Evolutionary conservation across 2,113 vertebrate species (phyloP), one percentile per base, ranked within the genome.

Genomic region (Platichthys stellatus): DNA sequence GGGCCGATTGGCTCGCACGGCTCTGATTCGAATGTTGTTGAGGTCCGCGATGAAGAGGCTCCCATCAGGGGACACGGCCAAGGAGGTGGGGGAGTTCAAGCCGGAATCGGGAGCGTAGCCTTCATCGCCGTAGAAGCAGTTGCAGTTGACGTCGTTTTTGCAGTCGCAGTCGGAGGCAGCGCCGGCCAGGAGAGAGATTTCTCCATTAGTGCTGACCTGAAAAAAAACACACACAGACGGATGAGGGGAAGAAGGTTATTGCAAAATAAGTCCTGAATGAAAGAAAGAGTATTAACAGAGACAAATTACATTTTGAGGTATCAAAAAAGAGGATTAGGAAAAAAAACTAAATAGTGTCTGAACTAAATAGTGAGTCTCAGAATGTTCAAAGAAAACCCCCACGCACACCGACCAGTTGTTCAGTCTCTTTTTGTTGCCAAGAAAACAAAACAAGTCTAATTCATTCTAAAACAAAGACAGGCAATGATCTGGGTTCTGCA

Each of bases 131-230:
- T 96, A 93, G 92, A 98, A 99, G 92, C 98, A 99, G 95, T 97
- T 97, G 94, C 98, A 99, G 89, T 97, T 99, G 92, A 99, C 97
- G 20, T 99, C 98, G 59, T 99, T 98, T 91, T 99, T 99, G 94
- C 98, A 99, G 95, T 99, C 97, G 1, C 98, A 99, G 93, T 99
- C 98, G 0, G 98, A 99, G 74, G 97, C 95, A 17, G 96, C 94
- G 21, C 98, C 98, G 0, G 98, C 98, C 86, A 99, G 90, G 51
- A 99, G 95, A 58, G 97, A 98, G 94, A 99, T 99, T 92, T 99
- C 98, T 73, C 98, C 98, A 10, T 97, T 97, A 66, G 97, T 97
- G 80, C 96, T 98, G 73, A 99, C 98, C 94, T 99, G 93, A 77
- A 63, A 60, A 60, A 45, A 72, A 49, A 64, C 40, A 63, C 0